Conservation (phyloP, 2,888 invertebrate species). For the Chorisops tibialis region DNA sequence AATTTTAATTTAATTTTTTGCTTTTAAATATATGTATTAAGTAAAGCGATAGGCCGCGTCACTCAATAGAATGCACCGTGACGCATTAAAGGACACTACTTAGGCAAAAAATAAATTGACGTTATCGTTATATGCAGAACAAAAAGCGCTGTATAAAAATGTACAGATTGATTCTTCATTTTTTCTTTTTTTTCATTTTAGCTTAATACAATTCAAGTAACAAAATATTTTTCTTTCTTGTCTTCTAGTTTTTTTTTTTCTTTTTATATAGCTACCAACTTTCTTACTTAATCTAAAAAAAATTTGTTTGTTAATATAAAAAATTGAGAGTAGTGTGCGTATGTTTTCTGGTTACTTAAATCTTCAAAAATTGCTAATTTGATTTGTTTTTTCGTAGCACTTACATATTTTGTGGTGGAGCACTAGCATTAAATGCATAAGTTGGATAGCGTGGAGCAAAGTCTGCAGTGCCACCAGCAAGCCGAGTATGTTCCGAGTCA, state of each 20-base stretch:
- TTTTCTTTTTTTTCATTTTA: neutral
- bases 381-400: neutral
- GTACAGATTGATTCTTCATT: too few relatives aligned
- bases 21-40: neutral
- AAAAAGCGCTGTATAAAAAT: slow-evolving; percentile 19
- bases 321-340: slow-evolving; percentile 19
- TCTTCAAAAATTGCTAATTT: neutral
- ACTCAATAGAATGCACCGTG: neutral
- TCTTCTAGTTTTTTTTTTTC: neutral
- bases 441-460: slow-evolving; percentile 63
- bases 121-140: slow-evolving; percentile 1
- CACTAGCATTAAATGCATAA: slow-evolving; percentile 58
- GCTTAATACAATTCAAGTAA: slow-evolving; percentile 24
- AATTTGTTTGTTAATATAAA: slow-evolving; percentile 6
- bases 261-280: slow-evolving; percentile 16
- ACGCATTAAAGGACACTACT: neutral
- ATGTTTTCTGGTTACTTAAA: neutral
- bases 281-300: slow-evolving; percentile 15
- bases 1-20: neutral
- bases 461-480: slow-evolving; percentile 52
- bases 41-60: slow-evolving; percentile 17
- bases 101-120: slow-evolving; percentile 8
- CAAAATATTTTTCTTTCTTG: slow-evolving; percentile 20
- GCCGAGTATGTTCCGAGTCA: slow-evolving; percentile 58
- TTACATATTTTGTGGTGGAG: slow-evolving; percentile 50